phyloP scores from a whole-genome alignment of 1,140 invertebrate genomes.

The Piezodorus guildinii region DNA sequence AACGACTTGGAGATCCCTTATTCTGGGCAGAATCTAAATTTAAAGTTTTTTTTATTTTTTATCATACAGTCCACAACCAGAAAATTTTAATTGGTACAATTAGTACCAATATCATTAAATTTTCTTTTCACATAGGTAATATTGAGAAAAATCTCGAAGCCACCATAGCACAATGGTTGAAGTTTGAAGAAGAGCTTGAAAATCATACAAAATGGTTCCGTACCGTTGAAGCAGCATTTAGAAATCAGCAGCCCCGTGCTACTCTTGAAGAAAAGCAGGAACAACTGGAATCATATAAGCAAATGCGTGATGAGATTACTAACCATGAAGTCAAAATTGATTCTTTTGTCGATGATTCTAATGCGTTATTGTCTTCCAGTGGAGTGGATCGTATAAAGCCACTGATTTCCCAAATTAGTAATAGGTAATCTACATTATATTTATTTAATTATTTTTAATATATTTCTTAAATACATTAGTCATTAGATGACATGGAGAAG shows the following conservation, averaged over 20 bases:
- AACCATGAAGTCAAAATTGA: slow-evolving; percentile 73
- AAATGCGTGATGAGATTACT: slow-evolving; percentile 59
- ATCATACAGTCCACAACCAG: too few relatives aligned
- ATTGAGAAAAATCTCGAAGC: slow-evolving; percentile 57
- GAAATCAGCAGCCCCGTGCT: slow-evolving; percentile 71
- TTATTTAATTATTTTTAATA: neutral
- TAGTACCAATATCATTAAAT: too few relatives aligned
- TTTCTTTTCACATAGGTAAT: slow-evolving; percentile 31
- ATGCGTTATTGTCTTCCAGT: slow-evolving; percentile 69
- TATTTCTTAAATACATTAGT: too few relatives aligned
- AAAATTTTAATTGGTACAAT: too few relatives aligned
- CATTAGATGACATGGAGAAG: neutral
- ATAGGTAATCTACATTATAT: slow-evolving; percentile 37
- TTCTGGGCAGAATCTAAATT: too few relatives aligned
- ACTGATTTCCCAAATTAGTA: slow-evolving; percentile 78
- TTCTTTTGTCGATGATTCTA: slow-evolving; percentile 79
- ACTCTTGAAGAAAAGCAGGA: slow-evolving; percentile 68
- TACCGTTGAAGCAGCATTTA: slow-evolving; percentile 65
- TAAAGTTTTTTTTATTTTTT: too few relatives aligned
- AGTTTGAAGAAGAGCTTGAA: slow-evolving; percentile 73
- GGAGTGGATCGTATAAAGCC: slow-evolving; percentile 77
- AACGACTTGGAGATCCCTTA: too few relatives aligned
- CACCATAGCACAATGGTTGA: slow-evolving; percentile 69
- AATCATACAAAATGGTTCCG: slow-evolving; percentile 74
- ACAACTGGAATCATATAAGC: slow-evolving; percentile 58